Evolutionary conservation across 2,888 invertebrate genomes (phyloP), one percentile per base, ranked within the genome.

Genomic region (Desoria tigrina): DNA sequence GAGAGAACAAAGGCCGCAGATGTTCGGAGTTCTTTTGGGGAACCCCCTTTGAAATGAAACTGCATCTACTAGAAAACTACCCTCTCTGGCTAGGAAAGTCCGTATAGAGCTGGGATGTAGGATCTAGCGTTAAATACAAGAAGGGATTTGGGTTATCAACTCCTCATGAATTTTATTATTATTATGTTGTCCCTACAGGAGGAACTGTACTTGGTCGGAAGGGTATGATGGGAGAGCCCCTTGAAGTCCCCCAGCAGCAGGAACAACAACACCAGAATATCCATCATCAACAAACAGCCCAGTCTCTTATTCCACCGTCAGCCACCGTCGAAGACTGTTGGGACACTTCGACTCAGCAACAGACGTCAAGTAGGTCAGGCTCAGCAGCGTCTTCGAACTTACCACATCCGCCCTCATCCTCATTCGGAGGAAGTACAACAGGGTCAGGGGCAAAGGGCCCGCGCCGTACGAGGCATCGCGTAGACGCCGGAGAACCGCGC

Each of bases 401-500:
- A n/a, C n/a, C n/a, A n/a, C n/a, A n/a, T n/a, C n/a, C n/a, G n/a
- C n/a, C n/a, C 4, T 16, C 45, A 6, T 45, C 45, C 16, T 45
- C 45, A 45, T 18, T 45, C 45, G 16, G 4, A 16, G 21, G 45
- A 9, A 39, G 16, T 16, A 39, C 39, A 39, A 39, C 39, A 45
- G 45, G n/a, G 45, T 45, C 45, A 18, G 56, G 21, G 16, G 37
- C 21, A 4, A 57, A 57, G 39, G 56, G 56, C 6, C 32, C 56
- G 18, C 18, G 56, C 9, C 37, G 56, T 23, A 57, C 56, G 21
- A 16, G 56, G 23, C 56, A 57, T 39, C 37, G 56, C 84, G 93
- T 92, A 85, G 92, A 93, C 90, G 93, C 92, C 86, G 92, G 93
- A 80, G 92, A 94, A 86, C 90, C 90, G 83, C 89, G 92, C 84